Percentiles rank a stretch among this genome's conserved stretches.
These are phyloP conservation scores for Ctenodactylus gundi DNA, from an alignment of 2,113 vertebrate species.

Conservation along the genomic window DNA sequence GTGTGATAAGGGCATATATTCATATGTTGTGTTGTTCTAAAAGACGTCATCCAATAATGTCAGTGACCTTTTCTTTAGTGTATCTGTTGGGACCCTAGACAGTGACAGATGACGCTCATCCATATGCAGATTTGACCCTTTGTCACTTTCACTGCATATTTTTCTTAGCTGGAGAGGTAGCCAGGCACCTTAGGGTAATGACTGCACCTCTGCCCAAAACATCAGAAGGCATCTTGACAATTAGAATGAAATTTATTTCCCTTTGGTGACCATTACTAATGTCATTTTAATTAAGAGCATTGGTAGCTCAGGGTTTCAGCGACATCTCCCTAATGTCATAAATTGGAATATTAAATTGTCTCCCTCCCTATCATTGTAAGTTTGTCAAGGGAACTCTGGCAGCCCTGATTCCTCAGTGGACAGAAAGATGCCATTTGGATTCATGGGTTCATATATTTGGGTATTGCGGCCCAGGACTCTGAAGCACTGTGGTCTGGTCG, in stretches of 20 bases:
- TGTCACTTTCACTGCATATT: slow-evolving; percentile 55
- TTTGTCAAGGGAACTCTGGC: slow-evolving; percentile 8
- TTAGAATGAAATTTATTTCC: slow-evolving; percentile 6
- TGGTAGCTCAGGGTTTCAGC: not conserved
- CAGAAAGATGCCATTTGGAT: not conserved
- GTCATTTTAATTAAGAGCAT: slow-evolving; percentile 57
- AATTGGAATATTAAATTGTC: not conserved
- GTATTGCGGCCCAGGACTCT: not conserved
- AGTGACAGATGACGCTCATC: not conserved
- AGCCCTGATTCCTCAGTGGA: not conserved
- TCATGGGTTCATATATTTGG: not conserved
- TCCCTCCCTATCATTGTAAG: not conserved
- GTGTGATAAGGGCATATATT: not conserved
- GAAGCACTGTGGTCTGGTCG: not conserved
- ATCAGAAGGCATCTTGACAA: slow-evolving; percentile 25
- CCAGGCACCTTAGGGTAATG: slow-evolving; percentile 45
- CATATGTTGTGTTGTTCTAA: not conserved
- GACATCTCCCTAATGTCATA: not conserved
- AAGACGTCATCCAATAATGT: not conserved
- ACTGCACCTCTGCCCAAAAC: slow-evolving; percentile 63
- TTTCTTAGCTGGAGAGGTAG: slow-evolving; percentile 40
- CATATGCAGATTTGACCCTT: not conserved
- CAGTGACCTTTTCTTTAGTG: not conserved
- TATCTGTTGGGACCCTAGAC: not conserved
- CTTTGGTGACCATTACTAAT: slow-evolving; percentile 3